These are phyloP conservation scores for Cyphomyrmex costatus DNA, from an alignment of 1,140 invertebrate species.

Conservation along the genomic window DNA sequence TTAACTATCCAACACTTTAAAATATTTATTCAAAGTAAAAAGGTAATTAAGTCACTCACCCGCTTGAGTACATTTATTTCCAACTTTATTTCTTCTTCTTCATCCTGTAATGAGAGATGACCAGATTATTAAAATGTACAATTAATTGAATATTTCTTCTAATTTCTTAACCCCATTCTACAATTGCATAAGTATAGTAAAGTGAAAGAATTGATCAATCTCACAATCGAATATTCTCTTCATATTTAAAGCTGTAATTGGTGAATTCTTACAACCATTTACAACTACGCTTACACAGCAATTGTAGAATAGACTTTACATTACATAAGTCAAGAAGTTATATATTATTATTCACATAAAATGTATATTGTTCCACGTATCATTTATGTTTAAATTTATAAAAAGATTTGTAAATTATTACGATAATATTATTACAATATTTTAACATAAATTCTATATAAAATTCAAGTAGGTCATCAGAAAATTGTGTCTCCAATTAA, in stretches of 20 bases:
- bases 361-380: neutral
- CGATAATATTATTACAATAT: neutral
- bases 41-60: slow-evolving; percentile 76
- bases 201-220: too few species aligned
- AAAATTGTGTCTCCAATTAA: neutral
- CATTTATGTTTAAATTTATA: neutral
- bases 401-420: neutral
- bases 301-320: too few species aligned
- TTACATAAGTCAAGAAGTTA: neutral
- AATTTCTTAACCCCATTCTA: neutral
- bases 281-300: too few species aligned
- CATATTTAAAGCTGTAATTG: too few species aligned
- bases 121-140: neutral
- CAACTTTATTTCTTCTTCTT: slow-evolving; percentile 99
- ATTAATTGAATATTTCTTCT: neutral
- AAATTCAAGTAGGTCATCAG: neutral
- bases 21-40: slow-evolving; percentile 7
- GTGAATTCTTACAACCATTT: too few species aligned
- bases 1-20: neutral
- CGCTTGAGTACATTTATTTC: slow-evolving; percentile 99
- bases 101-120: slow-evolving; percentile 91
- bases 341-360: neutral
- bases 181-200: too few species aligned
- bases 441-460: neutral
- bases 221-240: too few species aligned